Conservation (phyloP, 1,140 invertebrate genomes). For the Acromyrmex charruanus region DNA sequence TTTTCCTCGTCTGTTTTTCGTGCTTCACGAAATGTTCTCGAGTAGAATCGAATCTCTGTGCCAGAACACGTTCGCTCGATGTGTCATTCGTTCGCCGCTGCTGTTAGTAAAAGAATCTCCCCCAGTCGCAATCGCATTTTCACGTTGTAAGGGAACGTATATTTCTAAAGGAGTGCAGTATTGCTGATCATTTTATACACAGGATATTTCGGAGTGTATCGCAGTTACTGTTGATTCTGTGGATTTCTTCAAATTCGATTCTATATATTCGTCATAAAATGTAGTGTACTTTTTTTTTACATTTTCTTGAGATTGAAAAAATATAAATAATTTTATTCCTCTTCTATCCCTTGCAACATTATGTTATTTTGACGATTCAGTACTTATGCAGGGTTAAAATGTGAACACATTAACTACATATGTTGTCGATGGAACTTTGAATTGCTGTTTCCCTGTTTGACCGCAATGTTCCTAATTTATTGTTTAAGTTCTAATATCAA, state of each 20-base stretch:
- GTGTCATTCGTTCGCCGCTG: slow-evolving; percentile 14
- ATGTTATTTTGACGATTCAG: neutral
- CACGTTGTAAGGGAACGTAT: slow-evolving; percentile 1
- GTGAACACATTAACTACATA: slow-evolving; percentile 23
- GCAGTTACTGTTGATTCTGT: neutral
- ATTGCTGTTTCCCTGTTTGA: slow-evolving; percentile 18
- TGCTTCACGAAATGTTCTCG: slow-evolving; percentile 42
- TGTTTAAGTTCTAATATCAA: slow-evolving; percentile 17
- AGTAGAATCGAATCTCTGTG: slow-evolving; percentile 44
- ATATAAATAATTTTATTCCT: neutral
- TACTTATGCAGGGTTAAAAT: neutral
- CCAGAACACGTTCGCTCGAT: slow-evolving; percentile 14
- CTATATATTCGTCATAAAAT: neutral
- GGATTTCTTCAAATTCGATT: neutral
- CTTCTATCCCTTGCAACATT: neutral
- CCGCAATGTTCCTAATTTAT: slow-evolving; percentile 38
- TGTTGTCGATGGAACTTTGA: slow-evolving; percentile 31
- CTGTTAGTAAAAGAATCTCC: slow-evolving; percentile 21
- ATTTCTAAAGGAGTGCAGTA: slow-evolving; percentile 36
- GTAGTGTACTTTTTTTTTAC: neutral
- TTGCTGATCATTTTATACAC: slow-evolving; percentile 24
- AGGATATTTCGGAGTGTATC: neutral
- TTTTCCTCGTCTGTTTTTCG: neutral
- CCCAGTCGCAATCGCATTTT: slow-evolving; percentile 15
- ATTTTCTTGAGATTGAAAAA: neutral